These are phyloP conservation scores for Acomys russatus DNA, from an alignment of 2,797 vertebrate species.

Conservation along the genomic window DNA sequence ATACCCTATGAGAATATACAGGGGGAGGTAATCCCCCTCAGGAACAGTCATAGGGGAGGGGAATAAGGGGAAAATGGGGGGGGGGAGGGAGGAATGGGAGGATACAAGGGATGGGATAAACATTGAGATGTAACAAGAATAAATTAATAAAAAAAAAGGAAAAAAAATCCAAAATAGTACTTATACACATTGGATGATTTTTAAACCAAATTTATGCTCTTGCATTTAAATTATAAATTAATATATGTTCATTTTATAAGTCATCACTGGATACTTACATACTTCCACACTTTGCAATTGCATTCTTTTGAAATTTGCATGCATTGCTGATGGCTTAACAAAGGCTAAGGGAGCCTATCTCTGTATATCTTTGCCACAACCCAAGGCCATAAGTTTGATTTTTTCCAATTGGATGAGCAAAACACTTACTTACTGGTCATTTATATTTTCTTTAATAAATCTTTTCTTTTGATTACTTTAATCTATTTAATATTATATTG, in stretches of 20 bases:
- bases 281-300: not conserved
- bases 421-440: not conserved
- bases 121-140: too few species aligned
- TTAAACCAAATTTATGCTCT: not conserved
- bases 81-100: too few species aligned
- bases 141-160: too few species aligned
- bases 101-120: too few species aligned
- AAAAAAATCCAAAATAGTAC: not conserved
- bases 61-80: too few species aligned
- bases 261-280: not conserved
- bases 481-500: not conserved
- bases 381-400: not conserved
- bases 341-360: not conserved
- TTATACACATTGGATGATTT: not conserved
- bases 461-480: not conserved
- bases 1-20: too few species aligned
- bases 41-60: too few species aligned
- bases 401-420: not conserved
- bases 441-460: not conserved
- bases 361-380: not conserved
- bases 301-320: not conserved
- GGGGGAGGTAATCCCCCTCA: too few species aligned
- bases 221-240: constrained; percentile 10
- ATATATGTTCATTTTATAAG: not conserved
- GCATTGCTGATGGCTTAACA: not conserved